Conservation (phyloP, 2,113 vertebrate genomes). For the Uropsilus gracilis region DNA sequence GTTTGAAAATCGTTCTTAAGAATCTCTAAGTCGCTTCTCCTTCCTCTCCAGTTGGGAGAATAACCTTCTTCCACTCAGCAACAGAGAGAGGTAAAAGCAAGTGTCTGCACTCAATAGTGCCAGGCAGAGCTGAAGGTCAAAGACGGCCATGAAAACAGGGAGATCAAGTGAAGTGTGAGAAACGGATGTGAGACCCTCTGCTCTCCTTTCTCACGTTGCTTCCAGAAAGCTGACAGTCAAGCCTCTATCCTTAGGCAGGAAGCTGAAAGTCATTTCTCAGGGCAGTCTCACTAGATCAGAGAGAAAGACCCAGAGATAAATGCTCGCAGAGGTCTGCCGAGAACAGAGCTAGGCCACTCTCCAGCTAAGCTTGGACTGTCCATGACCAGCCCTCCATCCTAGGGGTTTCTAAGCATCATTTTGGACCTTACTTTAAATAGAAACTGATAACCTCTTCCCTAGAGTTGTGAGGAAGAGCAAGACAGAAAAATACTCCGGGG, state of each 20-base stretch:
- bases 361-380: not conserved
- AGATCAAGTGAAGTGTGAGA: not conserved
- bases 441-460: not conserved
- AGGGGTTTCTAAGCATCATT: not conserved
- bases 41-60: not conserved
- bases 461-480: not conserved
- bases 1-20: not conserved
- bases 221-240: not conserved
- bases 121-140: not conserved
- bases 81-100: not conserved
- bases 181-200: not conserved
- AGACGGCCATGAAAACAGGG: not conserved
- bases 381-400: not conserved
- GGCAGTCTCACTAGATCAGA: not conserved
- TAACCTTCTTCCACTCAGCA: not conserved
- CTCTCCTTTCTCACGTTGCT: not conserved
- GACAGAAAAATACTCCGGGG: not conserved
- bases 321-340: not conserved
- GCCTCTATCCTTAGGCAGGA: not conserved
- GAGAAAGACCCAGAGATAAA: not conserved
- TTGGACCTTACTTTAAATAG: not conserved
- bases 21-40: not conserved
- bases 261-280: not conserved
- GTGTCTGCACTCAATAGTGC: not conserved
- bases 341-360: not conserved